A percentile compares a stretch with the other conserved stretches of the same genome.
Conservation (phyloP, 1,140 invertebrate species). For the Temnothorax curvispinosus region DNA sequence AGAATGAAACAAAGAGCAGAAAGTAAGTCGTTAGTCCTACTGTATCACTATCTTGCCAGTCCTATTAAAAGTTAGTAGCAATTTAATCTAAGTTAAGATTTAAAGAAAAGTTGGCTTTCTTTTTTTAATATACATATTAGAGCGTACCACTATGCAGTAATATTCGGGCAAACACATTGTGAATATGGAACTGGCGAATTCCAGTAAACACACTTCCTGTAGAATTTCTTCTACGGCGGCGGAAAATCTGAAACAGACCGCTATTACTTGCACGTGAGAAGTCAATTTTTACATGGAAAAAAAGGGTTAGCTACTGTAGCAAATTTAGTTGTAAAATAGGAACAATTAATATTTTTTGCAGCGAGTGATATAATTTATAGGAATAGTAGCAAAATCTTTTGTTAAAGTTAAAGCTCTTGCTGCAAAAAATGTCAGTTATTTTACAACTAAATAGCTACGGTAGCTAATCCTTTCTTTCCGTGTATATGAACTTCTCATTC, state of each 20-base stretch:
- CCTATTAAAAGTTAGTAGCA: conserved; percentile 45
- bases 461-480: no score
- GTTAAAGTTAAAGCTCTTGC: no score
- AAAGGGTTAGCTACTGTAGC: no score
- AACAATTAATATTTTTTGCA: no score
- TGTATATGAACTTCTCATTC: not conserved
- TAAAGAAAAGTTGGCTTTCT: not conserved
- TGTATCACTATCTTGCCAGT: conserved; percentile 63
- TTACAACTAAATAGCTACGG: no score
- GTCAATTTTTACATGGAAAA: not conserved
- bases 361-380: no score
- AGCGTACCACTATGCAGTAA: conserved; percentile 53
- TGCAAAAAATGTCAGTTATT: no score
- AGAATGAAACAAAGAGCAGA: conserved; percentile 49
- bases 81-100: not conserved
- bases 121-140: not conserved
- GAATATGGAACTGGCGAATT: conserved; percentile 41
- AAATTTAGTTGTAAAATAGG: no score
- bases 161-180: conserved; percentile 62
- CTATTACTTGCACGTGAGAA: not conserved
- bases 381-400: no score
- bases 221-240: conserved; percentile 26
- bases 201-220: conserved; percentile 59
- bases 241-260: conserved; percentile 42
- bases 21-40: conserved; percentile 55